phyloP scores from a whole-genome alignment of 1,140 invertebrate genomes.

The Drosophila mayri region DNA sequence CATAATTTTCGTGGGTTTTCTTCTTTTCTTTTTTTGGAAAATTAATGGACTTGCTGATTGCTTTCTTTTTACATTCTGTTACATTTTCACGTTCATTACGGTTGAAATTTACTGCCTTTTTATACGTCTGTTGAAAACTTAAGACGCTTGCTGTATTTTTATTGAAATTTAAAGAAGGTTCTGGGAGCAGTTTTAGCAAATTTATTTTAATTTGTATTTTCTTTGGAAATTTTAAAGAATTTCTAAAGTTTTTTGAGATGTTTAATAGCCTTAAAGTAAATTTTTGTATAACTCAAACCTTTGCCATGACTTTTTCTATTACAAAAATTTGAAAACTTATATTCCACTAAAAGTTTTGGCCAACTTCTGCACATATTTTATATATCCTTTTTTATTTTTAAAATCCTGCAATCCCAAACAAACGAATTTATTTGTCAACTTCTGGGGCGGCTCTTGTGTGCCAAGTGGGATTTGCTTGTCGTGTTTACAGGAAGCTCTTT shows the following conservation, averaged over 20 bases:
- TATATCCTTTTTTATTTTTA: neutral
- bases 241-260: neutral
- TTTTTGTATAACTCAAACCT: neutral
- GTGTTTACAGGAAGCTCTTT: slow-evolving; percentile 22
- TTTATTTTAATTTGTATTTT: neutral
- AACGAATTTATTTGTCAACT: slow-evolving; percentile 32
- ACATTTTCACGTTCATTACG: slow-evolving; percentile 19
- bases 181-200: neutral
- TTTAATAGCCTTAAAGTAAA: neutral
- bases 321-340: neutral
- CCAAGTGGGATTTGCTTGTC: slow-evolving; percentile 45
- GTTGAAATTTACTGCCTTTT: neutral
- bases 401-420: slow-evolving; percentile 9
- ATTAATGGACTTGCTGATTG: slow-evolving; percentile 16
- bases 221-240: neutral
- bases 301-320: neutral
- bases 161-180: neutral
- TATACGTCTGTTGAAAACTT: neutral
- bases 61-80: slow-evolving; percentile 21
- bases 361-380: neutral
- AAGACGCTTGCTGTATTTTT: neutral
- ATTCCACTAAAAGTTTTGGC: neutral
- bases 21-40: neutral
- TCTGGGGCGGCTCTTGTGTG: slow-evolving; percentile 28
- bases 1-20: slow-evolving; percentile 11